Evolutionary conservation across 2,113 vertebrate species (phyloP).

Genomic region (Brachyhypopomus gauderio): DNA sequence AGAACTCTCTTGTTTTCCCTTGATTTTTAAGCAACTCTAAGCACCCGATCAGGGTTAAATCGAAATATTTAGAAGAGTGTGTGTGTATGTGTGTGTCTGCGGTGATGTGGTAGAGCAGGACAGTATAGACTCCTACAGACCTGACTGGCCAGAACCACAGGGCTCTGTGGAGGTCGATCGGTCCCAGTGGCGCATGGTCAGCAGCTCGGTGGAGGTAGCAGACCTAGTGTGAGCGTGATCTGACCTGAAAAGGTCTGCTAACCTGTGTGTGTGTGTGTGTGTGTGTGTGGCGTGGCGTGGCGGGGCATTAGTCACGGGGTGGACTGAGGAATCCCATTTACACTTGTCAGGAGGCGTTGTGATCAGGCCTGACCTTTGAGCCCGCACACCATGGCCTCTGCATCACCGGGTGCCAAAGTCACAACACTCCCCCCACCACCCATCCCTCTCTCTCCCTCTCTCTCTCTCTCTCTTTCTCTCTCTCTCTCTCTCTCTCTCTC

Average conservation of each 20-base stretch:
- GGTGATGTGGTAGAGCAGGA: not conserved
- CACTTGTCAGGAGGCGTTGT: slow-evolving; percentile 75
- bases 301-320: slow-evolving; percentile 12
- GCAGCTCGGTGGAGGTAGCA: slow-evolving; percentile 16
- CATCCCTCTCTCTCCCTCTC: too few species aligned
- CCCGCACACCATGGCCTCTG: slow-evolving; percentile 61
- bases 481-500: too few species aligned
- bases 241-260: slow-evolving; percentile 38
- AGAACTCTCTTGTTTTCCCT: too few species aligned
- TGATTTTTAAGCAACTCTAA: not conserved
- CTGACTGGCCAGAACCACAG: slow-evolving; percentile 19
- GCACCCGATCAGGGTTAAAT: not conserved
- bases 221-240: slow-evolving; percentile 10
- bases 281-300: slow-evolving; percentile 48
- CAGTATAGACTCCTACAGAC: not conserved
- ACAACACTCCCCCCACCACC: slow-evolving; percentile 27
- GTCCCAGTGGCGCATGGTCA: slow-evolving; percentile 3
- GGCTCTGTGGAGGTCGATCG: slow-evolving; percentile 1
- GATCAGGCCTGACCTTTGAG: slow-evolving; percentile 73
- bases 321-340: slow-evolving; percentile 72
- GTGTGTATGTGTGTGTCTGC: too few species aligned
- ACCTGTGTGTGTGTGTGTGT: slow-evolving; percentile 44
- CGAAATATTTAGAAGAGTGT: not conserved
- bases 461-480: too few species aligned
- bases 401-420: slow-evolving; percentile 64